Base-by-base conservation (phyloP, 37 sponge, comb jelly and placozoan genomes). In the Oopsacas minuta region DNA sequence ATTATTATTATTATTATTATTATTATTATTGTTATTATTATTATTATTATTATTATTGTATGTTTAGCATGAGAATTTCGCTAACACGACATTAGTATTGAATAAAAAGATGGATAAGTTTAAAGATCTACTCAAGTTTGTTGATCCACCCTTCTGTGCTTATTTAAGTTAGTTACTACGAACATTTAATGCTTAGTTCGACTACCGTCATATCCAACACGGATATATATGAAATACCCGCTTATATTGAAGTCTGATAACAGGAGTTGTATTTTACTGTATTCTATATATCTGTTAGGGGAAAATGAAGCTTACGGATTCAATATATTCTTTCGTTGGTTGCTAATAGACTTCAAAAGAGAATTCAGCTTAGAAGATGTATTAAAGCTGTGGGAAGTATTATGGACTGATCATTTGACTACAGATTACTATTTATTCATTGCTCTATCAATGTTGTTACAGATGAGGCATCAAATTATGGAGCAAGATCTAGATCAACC, bases 311-410 rank as follows among this genome's bases (percentile, higher is more conserved):
- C 93, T 15, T 61, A 88, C 51, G 92, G 92, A 53, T 51, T 96
- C 87, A 94, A 91, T 85, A 94, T 91, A 49, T 91, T 90, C 49
- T 96, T 96, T 84, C 91, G 97, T 0, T 96, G 97, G 97, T 84
- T 96, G 42, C 87, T 96, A 37, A 84, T 94, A 52, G 52, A 90
- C 87, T 96, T 94, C 84, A 96, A 96, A 82, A 85, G 97, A 46
- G 97, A 96, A 82, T 94, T 96, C 39, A 82, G 38, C 36, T 90
- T 82, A 34, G 86, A 87, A 0, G 92, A 91, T 39, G 42, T 90
- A 39, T 86, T 91, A 85, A 81, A 39, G 36, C 69, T 96, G 17
- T 96, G 97, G 97, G 94, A 96, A 88, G 96, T 93, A 28, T 52
- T 93, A 0, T 94, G 95, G 99, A 92, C 92, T 0, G 36, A 87